Evolutionary conservation across 2,113 vertebrate genomes (phyloP).

Genomic region (Leptodactylus fuscus): DNA sequence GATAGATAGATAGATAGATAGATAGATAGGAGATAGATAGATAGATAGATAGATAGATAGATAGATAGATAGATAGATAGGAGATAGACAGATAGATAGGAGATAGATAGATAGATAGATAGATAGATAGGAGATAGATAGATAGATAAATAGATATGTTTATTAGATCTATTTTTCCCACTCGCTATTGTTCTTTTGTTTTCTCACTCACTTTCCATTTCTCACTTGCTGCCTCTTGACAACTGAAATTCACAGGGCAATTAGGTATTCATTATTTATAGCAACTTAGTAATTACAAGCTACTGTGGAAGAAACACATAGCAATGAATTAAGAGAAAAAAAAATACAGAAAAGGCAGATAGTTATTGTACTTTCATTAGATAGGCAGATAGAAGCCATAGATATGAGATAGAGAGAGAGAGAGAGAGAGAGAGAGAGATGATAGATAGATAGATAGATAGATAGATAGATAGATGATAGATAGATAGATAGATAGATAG

Average conservation of each 20-base stretch:
- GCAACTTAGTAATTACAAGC: constrained; percentile 35
- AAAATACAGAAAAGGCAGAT: background rate
- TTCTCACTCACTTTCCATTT: background rate
- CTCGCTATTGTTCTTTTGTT: background rate
- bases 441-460: background rate
- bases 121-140: no score
- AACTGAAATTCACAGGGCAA: constrained; percentile 1
- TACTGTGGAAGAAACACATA: constrained; percentile 15
- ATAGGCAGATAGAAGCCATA: no score
- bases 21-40: constrained; percentile 8
- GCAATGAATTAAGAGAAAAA: background rate
- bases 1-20: background rate
- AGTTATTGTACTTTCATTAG: no score
- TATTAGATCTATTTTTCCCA: background rate
- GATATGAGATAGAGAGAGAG: no score
- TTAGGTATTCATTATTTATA: constrained; percentile 35
- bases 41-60: background rate
- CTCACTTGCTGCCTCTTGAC: constrained; percentile 1
- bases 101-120: constrained; percentile 4
- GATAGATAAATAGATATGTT: background rate
- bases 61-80: background rate
- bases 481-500: no score
- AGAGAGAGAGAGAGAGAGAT: no score
- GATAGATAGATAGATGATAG: no score
- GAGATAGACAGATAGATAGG: constrained; percentile 4